A percentile compares a stretch with the other conserved stretches of the same genome.
Conservation (phyloP, 2,888 invertebrate species). For the Tortrix viridana region DNA sequence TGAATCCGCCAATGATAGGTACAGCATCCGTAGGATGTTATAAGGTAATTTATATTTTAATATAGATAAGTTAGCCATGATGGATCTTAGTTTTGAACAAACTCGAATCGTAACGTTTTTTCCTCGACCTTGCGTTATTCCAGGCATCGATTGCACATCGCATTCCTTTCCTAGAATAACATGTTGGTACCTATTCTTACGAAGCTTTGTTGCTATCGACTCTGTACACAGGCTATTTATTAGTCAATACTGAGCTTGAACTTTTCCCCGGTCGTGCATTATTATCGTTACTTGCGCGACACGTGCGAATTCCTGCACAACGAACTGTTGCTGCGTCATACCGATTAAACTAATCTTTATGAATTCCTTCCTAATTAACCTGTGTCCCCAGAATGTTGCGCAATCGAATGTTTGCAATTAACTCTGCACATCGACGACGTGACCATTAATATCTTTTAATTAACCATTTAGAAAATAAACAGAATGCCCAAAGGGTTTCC, state of each 20-base stretch:
- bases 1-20: too few relatives aligned
- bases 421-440: conserved; percentile 2
- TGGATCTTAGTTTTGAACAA: too few relatives aligned
- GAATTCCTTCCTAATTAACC: conserved; percentile 57
- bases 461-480: conserved; percentile 8
- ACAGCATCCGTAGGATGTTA: too few relatives aligned
- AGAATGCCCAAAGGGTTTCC: conserved; percentile 16
- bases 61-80: too few relatives aligned
- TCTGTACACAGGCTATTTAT: conserved; percentile 14
- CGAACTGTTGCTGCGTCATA: conserved; percentile 52
- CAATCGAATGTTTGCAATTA: conserved; percentile 24
- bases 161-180: conserved; percentile 31
- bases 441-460: conserved; percentile 20
- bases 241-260: conserved; percentile 33
- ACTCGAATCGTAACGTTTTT: conserved; percentile 48
- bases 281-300: conserved; percentile 38
- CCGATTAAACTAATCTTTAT: conserved; percentile 54
- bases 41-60: too few relatives aligned
- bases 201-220: background rate
- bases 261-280: conserved; percentile 30
- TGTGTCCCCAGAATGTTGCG: conserved; percentile 20
- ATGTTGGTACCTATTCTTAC: conserved; percentile 3
- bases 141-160: conserved; percentile 25
- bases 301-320: conserved; percentile 58
- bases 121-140: conserved; percentile 46